phyloP scores from a whole-genome alignment of 1,140 invertebrate species.

The Dendrolimus punctatus region DNA sequence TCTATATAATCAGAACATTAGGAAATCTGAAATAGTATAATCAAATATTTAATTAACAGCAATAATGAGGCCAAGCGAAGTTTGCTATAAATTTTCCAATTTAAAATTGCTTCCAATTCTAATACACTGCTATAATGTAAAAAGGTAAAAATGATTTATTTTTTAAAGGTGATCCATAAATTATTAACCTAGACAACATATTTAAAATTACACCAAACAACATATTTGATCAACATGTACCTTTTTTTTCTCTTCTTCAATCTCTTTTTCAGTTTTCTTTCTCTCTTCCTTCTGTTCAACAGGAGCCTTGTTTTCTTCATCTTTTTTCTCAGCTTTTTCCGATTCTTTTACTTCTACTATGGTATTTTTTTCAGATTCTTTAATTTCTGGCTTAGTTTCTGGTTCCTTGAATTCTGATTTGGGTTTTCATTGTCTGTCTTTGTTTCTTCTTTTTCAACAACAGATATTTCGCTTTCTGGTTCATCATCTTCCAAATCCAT shows the following conservation, averaged over 20 bases:
- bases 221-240: conserved; percentile 18
- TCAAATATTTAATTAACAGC: too few species aligned
- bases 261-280: conserved; percentile 51
- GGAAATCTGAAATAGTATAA: too few species aligned
- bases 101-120: too few species aligned
- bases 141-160: too few species aligned
- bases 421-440: conserved; percentile 15
- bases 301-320: conserved; percentile 1
- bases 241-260: conserved; percentile 56
- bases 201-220: too few species aligned
- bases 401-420: conserved; percentile 9
- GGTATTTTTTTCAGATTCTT: conserved; percentile 5
- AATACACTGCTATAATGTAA: too few species aligned
- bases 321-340: conserved; percentile 15
- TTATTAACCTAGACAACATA: too few species aligned
- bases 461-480: conserved; percentile 63
- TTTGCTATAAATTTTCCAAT: too few species aligned
- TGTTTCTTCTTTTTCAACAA: conserved; percentile 46
- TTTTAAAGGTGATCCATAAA: too few species aligned
- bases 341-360: conserved; percentile 57
- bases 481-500: conserved; percentile 64
- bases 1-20: too few species aligned
- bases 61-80: too few species aligned
- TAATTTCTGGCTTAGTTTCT: too few species aligned
- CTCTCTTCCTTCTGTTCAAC: conserved; percentile 46